Conservation (phyloP, 2,888 invertebrate genomes). For the Clistopyga incitator region DNA sequence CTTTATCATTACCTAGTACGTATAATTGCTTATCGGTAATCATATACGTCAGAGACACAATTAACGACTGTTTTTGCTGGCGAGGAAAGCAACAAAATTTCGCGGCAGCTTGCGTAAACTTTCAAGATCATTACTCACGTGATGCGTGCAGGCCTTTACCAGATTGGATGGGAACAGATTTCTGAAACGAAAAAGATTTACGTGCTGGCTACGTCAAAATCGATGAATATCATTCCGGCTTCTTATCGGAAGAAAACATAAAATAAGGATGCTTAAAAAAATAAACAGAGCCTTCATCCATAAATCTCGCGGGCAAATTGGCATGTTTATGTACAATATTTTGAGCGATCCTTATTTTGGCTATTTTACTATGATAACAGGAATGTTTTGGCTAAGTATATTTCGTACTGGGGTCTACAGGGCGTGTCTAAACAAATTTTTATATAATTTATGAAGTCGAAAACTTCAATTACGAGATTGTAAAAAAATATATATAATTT, state of each 20-base stretch:
- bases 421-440: neutral
- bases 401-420: neutral
- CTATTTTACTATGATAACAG: no score
- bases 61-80: neutral
- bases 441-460: neutral
- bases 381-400: neutral
- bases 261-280: no score
- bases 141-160: slow-evolving; percentile 87
- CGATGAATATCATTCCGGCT: slow-evolving; percentile 1
- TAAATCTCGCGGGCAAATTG: neutral
- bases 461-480: neutral
- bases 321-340: neutral
- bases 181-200: slow-evolving; percentile 83
- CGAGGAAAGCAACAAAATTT: neutral
- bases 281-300: no score
- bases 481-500: neutral
- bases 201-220: neutral
- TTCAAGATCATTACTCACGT: slow-evolving; percentile 82
- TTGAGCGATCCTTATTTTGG: no score
- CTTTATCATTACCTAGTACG: slow-evolving; percentile 31
- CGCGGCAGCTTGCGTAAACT: neutral
- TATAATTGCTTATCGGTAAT: slow-evolving; percentile 14
- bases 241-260: neutral
- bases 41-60: neutral
- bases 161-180: slow-evolving; percentile 90